phyloP scores from a whole-genome alignment of 2,113 vertebrate species.

The Pithys albifrons region DNA sequence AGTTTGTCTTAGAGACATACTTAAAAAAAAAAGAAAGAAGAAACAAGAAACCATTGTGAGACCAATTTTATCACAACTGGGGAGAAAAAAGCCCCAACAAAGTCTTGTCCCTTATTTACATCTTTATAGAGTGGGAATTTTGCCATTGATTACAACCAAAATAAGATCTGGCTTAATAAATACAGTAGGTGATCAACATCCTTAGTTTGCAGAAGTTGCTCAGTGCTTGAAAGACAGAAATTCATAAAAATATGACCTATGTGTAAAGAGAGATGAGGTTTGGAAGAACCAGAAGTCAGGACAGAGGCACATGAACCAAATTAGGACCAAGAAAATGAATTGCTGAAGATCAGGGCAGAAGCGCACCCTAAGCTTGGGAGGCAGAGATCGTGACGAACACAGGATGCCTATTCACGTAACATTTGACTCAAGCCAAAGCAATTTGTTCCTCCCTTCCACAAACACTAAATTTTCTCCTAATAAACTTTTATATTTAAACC shows the following conservation, averaged over 20 bases:
- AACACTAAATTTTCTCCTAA: background rate
- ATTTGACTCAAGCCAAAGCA: background rate
- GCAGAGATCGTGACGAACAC: background rate
- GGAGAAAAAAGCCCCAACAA: rapidly evolving
- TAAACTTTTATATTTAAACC: background rate
- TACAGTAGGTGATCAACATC: background rate
- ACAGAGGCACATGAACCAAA: background rate
- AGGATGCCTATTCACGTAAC: background rate
- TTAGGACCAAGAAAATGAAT: background rate
- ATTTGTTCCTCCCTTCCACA: background rate
- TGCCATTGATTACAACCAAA: background rate
- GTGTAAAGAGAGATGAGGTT: background rate
- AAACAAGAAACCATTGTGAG: background rate
- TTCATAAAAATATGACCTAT: background rate
- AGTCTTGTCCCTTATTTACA: background rate
- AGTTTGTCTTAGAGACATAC: background rate
- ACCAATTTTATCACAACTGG: background rate
- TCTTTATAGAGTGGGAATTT: background rate
- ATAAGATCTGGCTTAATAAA: background rate
- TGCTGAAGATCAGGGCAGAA: background rate
- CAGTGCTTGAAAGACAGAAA: background rate
- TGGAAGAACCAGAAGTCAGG: background rate
- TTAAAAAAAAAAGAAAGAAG: background rate
- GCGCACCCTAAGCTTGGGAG: background rate
- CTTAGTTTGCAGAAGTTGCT: background rate